A percentile compares a stretch with the other conserved stretches of the same genome.
phyloP scores from a whole-genome alignment of 2,113 vertebrate genomes.

The Pterophyllum scalare region DNA sequence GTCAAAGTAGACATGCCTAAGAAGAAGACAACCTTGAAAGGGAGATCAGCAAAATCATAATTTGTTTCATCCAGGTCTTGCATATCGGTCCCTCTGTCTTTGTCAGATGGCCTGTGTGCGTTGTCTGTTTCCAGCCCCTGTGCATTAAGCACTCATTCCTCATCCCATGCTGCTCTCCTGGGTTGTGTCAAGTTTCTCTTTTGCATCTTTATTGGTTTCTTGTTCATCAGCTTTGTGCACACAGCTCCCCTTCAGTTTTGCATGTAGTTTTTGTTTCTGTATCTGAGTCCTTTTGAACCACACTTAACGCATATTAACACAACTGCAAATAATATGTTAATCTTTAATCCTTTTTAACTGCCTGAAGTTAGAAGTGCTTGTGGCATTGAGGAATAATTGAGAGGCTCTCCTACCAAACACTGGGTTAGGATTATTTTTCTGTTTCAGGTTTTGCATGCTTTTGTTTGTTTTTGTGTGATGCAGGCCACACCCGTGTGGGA shows the following conservation, averaged over 20 bases:
- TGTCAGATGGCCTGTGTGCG: neutral
- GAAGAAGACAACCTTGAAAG: neutral
- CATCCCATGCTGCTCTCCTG: neutral
- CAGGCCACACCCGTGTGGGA: neutral
- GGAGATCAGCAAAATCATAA: neutral
- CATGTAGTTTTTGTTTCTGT: neutral
- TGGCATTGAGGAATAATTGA: fast-evolving
- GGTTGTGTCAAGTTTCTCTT: neutral
- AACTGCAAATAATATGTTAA: neutral
- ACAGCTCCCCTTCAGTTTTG: neutral
- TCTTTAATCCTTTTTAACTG: neutral
- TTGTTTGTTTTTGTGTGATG: neutral
- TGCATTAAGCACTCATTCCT: neutral
- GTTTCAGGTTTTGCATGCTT: neutral
- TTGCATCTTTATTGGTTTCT: neutral
- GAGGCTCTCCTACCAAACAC: neutral
- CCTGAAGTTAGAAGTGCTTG: neutral
- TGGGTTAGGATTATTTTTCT: neutral
- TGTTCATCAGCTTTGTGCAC: neutral
- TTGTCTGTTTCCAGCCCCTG: too few relatives aligned
- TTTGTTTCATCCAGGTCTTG: too few relatives aligned
- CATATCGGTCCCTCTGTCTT: neutral
- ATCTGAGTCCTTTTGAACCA: fast-evolving
- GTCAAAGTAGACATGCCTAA: neutral
- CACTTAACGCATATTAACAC: neutral